A percentile compares a stretch with the other conserved stretches of the same genome.
These are phyloP conservation scores for Monarcha castaneiventris DNA, from an alignment of 2,113 vertebrate species.

Conservation along the genomic window DNA sequence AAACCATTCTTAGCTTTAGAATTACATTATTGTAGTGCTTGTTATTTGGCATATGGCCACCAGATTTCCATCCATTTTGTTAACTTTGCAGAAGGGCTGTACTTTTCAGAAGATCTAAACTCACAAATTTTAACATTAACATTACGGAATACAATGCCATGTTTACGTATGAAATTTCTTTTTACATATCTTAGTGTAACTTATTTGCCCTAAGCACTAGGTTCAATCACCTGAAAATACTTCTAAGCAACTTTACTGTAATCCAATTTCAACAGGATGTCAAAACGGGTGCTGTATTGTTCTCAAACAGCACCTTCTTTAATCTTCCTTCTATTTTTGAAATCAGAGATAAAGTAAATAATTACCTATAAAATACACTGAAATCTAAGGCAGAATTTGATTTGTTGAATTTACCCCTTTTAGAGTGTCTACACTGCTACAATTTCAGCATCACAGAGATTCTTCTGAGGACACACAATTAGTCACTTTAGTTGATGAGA, in stretches of 20 bases:
- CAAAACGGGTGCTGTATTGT: neutral
- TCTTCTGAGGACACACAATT: neutral
- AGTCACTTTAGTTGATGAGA: neutral
- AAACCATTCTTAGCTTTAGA: neutral
- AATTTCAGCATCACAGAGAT: neutral
- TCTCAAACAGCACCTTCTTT: neutral
- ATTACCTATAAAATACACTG: neutral
- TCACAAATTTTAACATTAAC: neutral
- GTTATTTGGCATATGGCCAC: neutral
- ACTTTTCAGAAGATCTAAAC: neutral
- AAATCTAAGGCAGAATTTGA: neutral
- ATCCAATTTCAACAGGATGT: neutral
- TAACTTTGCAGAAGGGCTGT: neutral
- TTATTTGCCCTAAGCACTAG: neutral
- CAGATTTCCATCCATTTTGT: neutral
- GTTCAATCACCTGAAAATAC: neutral
- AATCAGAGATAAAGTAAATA: neutral
- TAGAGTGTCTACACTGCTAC: neutral
- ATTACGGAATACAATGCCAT: neutral
- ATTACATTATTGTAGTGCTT: neutral
- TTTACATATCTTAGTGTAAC: neutral
- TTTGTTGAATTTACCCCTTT: neutral
- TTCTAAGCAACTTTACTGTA: neutral
- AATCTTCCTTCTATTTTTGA: neutral
- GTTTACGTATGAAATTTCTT: neutral